These are phyloP conservation scores for Bugula neritina DNA, from an alignment of 2,888 invertebrate species.

Conservation along the genomic window DNA sequence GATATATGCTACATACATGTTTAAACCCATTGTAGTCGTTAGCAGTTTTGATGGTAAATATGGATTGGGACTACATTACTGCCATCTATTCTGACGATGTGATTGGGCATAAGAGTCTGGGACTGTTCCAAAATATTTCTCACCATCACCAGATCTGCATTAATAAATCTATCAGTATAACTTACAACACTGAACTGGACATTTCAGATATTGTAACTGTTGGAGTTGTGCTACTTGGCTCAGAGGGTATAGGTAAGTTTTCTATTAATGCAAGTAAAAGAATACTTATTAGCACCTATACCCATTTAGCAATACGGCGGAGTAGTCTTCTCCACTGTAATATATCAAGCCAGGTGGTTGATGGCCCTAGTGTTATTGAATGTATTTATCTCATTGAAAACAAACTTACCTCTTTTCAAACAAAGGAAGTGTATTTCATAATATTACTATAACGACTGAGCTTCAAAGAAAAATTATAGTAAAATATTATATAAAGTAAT, in stretches of 20 bases:
- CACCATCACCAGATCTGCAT: neutral
- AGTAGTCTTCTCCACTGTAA: too few species aligned
- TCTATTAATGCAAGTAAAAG: neutral
- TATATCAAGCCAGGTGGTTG: too few species aligned
- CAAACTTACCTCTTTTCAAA: too few species aligned
- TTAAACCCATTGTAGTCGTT: too few species aligned
- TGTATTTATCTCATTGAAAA: too few species aligned
- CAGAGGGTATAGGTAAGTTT: slow-evolving; percentile 19
- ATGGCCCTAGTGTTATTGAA: too few species aligned
- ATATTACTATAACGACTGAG: too few species aligned
- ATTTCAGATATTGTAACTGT: neutral
- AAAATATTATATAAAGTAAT: too few species aligned
- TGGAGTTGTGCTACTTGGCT: slow-evolving; percentile 10
- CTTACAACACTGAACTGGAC: neutral
- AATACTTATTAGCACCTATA: neutral
- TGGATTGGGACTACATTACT: neutral
- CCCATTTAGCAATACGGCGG: too few species aligned
- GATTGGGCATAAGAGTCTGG: neutral
- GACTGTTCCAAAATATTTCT: neutral
- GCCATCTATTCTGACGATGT: neutral
- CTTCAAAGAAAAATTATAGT: too few species aligned
- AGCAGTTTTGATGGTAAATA: neutral
- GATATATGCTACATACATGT: too few species aligned
- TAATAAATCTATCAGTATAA: neutral
- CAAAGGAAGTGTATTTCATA: too few species aligned